A percentile compares a stretch with the other conserved stretches of the same genome.
Evolutionary conservation across 2,888 invertebrate genomes (phyloP).

Genomic region (Lysandra bellargus): DNA sequence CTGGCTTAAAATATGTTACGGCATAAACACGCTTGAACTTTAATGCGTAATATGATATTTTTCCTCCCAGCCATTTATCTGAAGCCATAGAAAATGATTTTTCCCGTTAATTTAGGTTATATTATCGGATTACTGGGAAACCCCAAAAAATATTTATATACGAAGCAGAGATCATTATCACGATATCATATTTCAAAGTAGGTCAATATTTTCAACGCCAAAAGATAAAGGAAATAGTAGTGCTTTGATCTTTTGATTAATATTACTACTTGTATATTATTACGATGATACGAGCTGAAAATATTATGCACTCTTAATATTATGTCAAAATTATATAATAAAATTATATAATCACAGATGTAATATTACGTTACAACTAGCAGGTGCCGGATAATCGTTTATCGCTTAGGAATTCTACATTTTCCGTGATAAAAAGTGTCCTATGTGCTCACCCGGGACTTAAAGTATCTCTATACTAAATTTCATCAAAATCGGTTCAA

Average conservation of each 20-base stretch:
- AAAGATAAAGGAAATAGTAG: neutral
- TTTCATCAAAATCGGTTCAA: no score
- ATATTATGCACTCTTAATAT: no score
- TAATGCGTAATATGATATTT: slow-evolving; percentile 20
- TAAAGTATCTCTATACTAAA: no score
- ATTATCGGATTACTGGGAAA: slow-evolving; percentile 29
- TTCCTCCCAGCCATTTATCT: neutral
- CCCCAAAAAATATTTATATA: slow-evolving; percentile 24
- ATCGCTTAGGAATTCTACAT: no score
- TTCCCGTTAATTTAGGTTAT: slow-evolving; percentile 26
- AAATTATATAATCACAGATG: no score
- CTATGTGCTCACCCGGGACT: no score
- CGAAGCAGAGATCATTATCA: slow-evolving; percentile 20
- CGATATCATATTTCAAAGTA: slow-evolving; percentile 17
- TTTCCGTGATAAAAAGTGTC: no score
- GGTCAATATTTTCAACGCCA: slow-evolving; percentile 7
- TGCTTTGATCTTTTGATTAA: neutral
- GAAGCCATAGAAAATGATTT: slow-evolving; percentile 29
- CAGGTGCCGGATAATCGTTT: no score
- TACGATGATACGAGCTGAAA: no score
- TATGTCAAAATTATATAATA: no score
- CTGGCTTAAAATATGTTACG: neutral
- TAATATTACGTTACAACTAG: no score
- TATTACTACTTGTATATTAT: no score
- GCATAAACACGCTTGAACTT: neutral